A percentile compares a stretch with the other conserved stretches of the same genome.
These are phyloP conservation scores for Allygus modestus DNA, from an alignment of 2,888 invertebrate species.

Conservation along the genomic window DNA sequence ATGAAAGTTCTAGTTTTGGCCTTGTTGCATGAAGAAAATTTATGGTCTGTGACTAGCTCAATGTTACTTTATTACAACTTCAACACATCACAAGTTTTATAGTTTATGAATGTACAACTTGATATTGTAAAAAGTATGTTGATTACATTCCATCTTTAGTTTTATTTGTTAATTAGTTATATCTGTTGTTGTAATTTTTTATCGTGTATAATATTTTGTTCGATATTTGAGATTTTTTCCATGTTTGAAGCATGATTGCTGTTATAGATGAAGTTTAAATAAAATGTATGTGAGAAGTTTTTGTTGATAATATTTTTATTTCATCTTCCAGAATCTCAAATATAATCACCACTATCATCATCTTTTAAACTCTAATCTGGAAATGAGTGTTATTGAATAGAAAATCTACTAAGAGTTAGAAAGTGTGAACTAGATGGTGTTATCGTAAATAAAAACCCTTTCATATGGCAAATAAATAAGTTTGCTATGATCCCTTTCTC, in stretches of 20 bases:
- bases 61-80: neutral
- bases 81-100: neutral
- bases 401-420: too few species aligned
- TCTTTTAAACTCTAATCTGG: too few species aligned
- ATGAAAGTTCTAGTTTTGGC: neutral
- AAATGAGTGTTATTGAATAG: too few species aligned
- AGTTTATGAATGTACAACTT: neutral
- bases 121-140: neutral
- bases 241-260: neutral
- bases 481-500: too few species aligned
- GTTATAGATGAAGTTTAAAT: conserved; percentile 1
- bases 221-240: conserved; percentile 5
- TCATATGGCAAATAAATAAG: too few species aligned
- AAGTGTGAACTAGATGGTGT: too few species aligned
- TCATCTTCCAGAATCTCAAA: neutral
- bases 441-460: too few species aligned
- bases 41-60: neutral
- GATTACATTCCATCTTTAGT: conserved; percentile 4
- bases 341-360: too few species aligned
- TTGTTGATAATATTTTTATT: neutral
- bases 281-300: neutral
- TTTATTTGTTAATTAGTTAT: conserved; percentile 23
- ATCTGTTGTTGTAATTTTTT: conserved; percentile 7
- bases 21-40: neutral
- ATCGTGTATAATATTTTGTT: neutral